phyloP scores from a whole-genome alignment of 2,113 vertebrate species.

The Hyperopisus bebe region DNA sequence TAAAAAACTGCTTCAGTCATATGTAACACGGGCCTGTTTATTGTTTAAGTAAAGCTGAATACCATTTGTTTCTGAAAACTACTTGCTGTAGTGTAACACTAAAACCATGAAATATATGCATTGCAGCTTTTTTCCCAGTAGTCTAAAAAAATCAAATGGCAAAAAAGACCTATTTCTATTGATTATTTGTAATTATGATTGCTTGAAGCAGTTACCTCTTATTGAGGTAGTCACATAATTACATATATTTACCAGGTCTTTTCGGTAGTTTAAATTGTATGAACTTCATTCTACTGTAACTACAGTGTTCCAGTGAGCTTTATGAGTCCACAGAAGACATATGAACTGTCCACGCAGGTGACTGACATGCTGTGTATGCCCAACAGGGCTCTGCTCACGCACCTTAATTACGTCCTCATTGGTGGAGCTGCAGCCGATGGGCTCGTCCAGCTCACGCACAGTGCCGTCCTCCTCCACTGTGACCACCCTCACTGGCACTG shows the following conservation, averaged over 20 bases:
- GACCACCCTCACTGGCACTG: conserved; percentile 61
- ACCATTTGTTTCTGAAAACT: neutral
- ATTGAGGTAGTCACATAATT: neutral
- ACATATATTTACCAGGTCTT: neutral
- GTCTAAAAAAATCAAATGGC: neutral
- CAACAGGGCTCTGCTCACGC: conserved; percentile 1
- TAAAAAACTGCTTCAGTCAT: neutral
- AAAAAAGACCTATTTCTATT: neutral
- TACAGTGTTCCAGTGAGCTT: neutral
- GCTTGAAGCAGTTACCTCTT: neutral
- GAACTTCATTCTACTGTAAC: neutral
- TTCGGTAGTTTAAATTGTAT: neutral
- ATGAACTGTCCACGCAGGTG: neutral
- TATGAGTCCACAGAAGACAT: neutral
- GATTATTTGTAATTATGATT: neutral
- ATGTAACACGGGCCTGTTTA: neutral
- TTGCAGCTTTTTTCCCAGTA: neutral
- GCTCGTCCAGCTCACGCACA: conserved; percentile 60
- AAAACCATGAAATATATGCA: neutral
- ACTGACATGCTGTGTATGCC: neutral
- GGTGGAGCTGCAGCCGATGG: conserved; percentile 58
- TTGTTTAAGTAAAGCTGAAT: neutral
- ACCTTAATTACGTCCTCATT: conserved; percentile 66
- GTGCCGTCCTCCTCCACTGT: conserved; percentile 62
- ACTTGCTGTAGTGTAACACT: neutral